Percentiles rank a stretch among this genome's conserved stretches.
Conservation (phyloP, 1,140 invertebrate species). For the Mizuhopecten yessoensis region DNA sequence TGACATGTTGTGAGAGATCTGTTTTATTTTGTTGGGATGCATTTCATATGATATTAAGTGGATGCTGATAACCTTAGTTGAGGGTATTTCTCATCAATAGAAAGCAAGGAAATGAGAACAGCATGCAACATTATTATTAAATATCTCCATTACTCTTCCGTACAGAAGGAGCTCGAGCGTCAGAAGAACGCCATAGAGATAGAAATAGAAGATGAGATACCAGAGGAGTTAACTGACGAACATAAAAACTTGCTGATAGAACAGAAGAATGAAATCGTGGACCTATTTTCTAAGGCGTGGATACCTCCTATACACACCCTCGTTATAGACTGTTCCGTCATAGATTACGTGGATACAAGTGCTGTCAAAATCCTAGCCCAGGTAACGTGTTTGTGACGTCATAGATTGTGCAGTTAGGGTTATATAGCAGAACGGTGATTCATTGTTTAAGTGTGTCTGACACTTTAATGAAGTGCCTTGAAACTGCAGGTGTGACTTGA, state of each 20-base stretch:
- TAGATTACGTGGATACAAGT: slow-evolving; percentile 78
- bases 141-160: neutral
- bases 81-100: too few relatives aligned
- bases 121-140: too few relatives aligned
- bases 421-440: too few relatives aligned
- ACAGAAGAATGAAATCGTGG: slow-evolving; percentile 56
- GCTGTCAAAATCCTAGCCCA: slow-evolving; percentile 73
- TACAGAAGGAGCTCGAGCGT: slow-evolving; percentile 54
- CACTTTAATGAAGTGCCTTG: too few relatives aligned
- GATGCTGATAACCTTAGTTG: too few relatives aligned
- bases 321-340: slow-evolving; percentile 75
- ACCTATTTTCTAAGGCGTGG: slow-evolving; percentile 69
- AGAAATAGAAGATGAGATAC: slow-evolving; percentile 52
- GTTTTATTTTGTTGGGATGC: too few relatives aligned
- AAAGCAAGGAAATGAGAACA: too few relatives aligned
- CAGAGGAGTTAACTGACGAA: slow-evolving; percentile 59
- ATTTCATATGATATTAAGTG: too few relatives aligned
- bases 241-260: slow-evolving; percentile 53
- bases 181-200: slow-evolving; percentile 62
- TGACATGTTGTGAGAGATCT: too few relatives aligned
- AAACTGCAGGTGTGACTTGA: too few relatives aligned
- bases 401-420: too few relatives aligned
- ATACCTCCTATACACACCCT: slow-evolving; percentile 71
- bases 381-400: slow-evolving; percentile 56
- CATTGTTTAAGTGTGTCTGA: too few relatives aligned